Conservation (phyloP, 2,888 invertebrate species). For the Odiellus spinosus region DNA sequence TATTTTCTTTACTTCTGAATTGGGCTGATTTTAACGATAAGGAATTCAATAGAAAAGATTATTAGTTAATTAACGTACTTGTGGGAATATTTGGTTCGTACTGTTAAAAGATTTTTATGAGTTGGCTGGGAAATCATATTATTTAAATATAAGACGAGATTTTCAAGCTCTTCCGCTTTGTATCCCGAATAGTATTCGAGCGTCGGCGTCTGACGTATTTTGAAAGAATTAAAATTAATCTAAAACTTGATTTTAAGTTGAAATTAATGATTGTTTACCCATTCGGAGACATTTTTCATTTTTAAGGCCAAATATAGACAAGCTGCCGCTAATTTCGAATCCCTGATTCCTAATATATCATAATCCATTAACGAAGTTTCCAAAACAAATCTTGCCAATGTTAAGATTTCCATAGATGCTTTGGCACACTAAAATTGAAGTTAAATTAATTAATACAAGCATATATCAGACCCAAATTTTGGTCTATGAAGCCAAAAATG, state of each 20-base stretch:
- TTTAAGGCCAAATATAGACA: slow-evolving; percentile 68
- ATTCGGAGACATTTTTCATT: slow-evolving; percentile 51
- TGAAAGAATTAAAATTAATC: not conserved
- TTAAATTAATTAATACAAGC: not conserved
- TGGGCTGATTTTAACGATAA: too few species aligned
- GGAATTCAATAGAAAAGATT: too few species aligned
- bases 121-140: slow-evolving; percentile 56
- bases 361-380: slow-evolving; percentile 90
- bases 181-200: slow-evolving; percentile 44
- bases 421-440: slow-evolving; percentile 25
- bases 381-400: slow-evolving; percentile 81
- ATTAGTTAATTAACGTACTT: slow-evolving; percentile 42
- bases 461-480: too few species aligned
- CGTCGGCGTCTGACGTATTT: slow-evolving; percentile 25
- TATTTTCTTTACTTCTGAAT: too few species aligned
- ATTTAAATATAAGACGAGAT: slow-evolving; percentile 55
- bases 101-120: slow-evolving; percentile 64
- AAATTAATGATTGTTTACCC: slow-evolving; percentile 27
- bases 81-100: slow-evolving; percentile 85
- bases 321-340: slow-evolving; percentile 81
- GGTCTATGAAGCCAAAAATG: too few species aligned
- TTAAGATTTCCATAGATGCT: slow-evolving; percentile 73
- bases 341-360: slow-evolving; percentile 52
- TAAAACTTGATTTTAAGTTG: not conserved
- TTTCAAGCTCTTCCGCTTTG: slow-evolving; percentile 51